Evolutionary conservation across 2,797 vertebrate species (phyloP).

Genomic region (Protosalanx chinensis): DNA sequence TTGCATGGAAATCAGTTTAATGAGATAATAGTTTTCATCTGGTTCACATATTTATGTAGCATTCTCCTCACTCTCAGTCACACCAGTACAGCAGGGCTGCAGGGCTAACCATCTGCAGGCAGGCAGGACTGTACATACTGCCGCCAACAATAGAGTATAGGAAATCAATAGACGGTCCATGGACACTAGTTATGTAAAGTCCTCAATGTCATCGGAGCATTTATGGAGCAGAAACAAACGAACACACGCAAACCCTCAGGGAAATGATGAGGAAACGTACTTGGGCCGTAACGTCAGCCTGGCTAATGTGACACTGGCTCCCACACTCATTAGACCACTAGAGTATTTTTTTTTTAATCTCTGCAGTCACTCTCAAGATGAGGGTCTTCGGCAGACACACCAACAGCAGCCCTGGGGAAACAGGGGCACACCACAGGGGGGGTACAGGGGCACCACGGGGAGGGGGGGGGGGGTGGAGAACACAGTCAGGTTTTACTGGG

Average conservation of each 20-base stretch:
- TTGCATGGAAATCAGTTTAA: constrained; percentile 43
- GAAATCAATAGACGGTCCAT: neutral
- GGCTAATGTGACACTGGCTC: neutral
- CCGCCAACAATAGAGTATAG: too few species aligned
- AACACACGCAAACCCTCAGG: neutral
- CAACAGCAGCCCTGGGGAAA: constrained; percentile 1
- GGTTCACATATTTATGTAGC: constrained; percentile 27
- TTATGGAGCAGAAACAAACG: neutral
- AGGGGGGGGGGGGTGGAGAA: neutral
- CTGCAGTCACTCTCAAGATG: constrained; percentile 8
- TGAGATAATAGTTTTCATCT: constrained; percentile 50
- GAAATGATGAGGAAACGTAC: constrained; percentile 9
- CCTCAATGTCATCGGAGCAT: neutral
- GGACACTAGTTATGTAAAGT: neutral
- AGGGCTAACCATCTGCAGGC: too few species aligned
- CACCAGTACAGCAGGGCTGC: neutral
- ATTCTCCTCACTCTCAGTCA: constrained; percentile 15
- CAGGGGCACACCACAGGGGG: neutral
- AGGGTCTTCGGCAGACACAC: constrained; percentile 2
- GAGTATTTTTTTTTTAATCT: too few species aligned
- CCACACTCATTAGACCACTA: constrained; percentile 12
- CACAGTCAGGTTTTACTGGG: constrained; percentile 1
- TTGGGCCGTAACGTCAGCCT: too few species aligned
- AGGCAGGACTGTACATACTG: neutral
- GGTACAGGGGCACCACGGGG: neutral